Evolutionary conservation across 2,888 invertebrate species (phyloP), one percentile per base, ranked within the genome.

Genomic region (Macaria notata): DNA sequence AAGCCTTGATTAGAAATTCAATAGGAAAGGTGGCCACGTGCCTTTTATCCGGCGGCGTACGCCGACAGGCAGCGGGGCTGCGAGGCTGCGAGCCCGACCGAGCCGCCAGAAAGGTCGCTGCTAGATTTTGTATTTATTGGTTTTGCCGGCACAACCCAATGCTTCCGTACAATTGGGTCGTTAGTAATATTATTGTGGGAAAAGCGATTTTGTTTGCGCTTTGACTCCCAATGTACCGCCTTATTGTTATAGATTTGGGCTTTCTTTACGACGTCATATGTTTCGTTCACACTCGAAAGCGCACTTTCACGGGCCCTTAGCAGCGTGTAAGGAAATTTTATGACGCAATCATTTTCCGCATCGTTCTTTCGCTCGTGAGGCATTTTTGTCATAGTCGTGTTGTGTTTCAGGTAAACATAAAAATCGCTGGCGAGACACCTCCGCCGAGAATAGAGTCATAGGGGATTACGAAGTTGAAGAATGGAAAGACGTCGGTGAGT

Each of bases 391-490:
- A 73, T 61, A 69, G 69, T 51, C 63, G 64, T 62, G 61, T 69
- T 72, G 64, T 73, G 69, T 76, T 72, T 65, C 83, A 93, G 93
- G 93, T 75, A 92, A 92, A 82, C 90, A 92, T 72, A 92, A 91
- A 81, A 93, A 92, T 76, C 92, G 93, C 65, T 92, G 92, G 87
- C 87, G 92, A 63, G 93, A 93, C 74, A 84, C 83, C 64, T 87
- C 92, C 39, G 88, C 93, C 62, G 93, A 94, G 76, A 92, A 93
- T 78, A 92, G 94, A 86, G 93, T 93, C 67, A 88, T 93, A 65
- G 92, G 92, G 68, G 95, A 95, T 87, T 95, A 94, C 83, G 95
- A 94, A 73, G 93, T 94, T 69, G 95, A 95, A 86, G 95, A 95
- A 85, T 94, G 94, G 94, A 94, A 94, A 83, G 94, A 94, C 83